Conservation (phyloP, 2,797 vertebrate genomes). For the Rhincodon typus region DNA sequence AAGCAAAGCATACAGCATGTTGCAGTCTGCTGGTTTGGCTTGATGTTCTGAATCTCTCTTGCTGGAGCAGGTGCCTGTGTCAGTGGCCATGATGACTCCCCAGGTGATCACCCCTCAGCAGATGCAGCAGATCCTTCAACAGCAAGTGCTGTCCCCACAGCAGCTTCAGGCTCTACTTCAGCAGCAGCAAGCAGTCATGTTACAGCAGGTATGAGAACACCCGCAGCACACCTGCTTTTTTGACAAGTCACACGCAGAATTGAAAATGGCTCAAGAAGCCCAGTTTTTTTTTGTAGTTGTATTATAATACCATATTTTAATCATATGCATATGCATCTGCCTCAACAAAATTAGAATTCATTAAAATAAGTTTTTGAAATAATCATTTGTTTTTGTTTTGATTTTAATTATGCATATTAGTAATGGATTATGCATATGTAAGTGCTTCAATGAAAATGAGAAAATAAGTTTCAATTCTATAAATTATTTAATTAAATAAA, state of each 20-base stretch:
- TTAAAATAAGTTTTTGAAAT: not conserved
- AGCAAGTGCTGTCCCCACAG: conserved; percentile 97
- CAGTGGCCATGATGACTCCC: conserved; percentile 99
- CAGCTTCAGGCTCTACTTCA: conserved; percentile 97
- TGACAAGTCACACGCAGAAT: conserved; percentile 41
- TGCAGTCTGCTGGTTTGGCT: conserved; percentile 22
- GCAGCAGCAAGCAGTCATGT: conserved; percentile 97
- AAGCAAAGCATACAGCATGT: conserved; percentile 4
- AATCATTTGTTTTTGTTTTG: not conserved
- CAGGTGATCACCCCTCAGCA: conserved; percentile 99
- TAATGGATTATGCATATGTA: not conserved
- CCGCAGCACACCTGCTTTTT: conserved; percentile 60
- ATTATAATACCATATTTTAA: not conserved
- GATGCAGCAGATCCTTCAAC: conserved; percentile 99
- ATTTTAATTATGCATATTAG: not conserved
- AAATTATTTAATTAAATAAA: not conserved
- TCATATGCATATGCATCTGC: not conserved
- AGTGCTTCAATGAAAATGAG: not conserved
- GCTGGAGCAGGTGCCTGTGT: conserved; percentile 84
- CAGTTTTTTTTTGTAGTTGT: not conserved
- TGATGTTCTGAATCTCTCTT: conserved; percentile 43
- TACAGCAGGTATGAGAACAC: conserved; percentile 81
- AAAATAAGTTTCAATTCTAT: not conserved
- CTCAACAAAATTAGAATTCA: not conserved
- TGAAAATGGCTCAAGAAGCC: not conserved